These are phyloP conservation scores for Micrastur ruficollis DNA, from an alignment of 2,797 vertebrate genomes.

Conservation along the genomic window DNA sequence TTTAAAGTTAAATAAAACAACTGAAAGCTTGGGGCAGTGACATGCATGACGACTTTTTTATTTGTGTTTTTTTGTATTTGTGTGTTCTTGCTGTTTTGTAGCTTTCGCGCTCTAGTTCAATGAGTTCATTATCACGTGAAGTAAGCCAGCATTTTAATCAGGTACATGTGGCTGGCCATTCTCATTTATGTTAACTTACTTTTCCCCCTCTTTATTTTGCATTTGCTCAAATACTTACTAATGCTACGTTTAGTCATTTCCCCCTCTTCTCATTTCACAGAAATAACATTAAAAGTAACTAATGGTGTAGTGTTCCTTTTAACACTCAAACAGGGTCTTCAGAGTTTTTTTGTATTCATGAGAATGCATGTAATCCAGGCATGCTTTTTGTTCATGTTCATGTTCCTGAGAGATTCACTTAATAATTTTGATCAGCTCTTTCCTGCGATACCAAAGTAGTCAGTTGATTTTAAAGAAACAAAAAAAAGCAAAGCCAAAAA, in stretches of 20 bases:
- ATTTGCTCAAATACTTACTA: slow-evolving; percentile 18
- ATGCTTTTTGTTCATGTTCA: slow-evolving; percentile 47
- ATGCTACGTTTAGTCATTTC: slow-evolving; percentile 19
- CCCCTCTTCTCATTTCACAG: not conserved
- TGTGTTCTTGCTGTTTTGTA: slow-evolving; percentile 86
- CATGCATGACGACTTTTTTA: slow-evolving; percentile 80
- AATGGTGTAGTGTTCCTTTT: slow-evolving; percentile 58
- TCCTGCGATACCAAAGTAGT: not conserved
- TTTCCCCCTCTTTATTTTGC: not conserved
- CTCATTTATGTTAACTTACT: slow-evolving; percentile 26
- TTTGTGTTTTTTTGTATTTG: slow-evolving; percentile 72
- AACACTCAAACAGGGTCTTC: slow-evolving; percentile 37
- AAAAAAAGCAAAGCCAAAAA: not conserved
- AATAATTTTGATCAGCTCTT: not conserved
- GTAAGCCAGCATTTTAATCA: slow-evolving; percentile 98
- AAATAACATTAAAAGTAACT: not conserved
- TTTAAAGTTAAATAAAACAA: not conserved
- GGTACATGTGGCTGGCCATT: slow-evolving; percentile 87
- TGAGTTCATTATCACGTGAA: slow-evolving; percentile 97
- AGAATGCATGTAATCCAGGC: slow-evolving; percentile 32
- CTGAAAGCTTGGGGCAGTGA: slow-evolving; percentile 59
- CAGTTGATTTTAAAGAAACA: not conserved
- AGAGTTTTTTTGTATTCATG: not conserved
- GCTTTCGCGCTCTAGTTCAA: slow-evolving; percentile 98
- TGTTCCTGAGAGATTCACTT: not conserved